Base-by-base conservation (phyloP, 2,113 vertebrate species). In the Neolamprologus kungweensis region DNA sequence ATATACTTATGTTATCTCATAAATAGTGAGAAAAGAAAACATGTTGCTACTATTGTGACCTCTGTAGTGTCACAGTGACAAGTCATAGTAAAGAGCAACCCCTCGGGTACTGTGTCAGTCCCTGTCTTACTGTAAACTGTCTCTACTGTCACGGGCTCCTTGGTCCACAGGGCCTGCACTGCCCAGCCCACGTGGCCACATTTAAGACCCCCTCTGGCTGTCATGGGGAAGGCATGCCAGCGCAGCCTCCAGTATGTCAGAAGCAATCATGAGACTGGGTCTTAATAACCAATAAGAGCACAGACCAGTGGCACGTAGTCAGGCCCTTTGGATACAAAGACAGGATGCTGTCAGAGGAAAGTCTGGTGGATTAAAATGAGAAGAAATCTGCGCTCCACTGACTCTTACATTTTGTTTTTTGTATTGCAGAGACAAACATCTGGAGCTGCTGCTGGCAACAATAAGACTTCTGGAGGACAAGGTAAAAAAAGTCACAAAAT, bases 381-480 rank as follows among this genome's bases (percentile, higher is more conserved):
- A 78, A 78, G 23, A n/a, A 31, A 78, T 78, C 73, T 51, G 12
- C 9, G 3, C 31, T 26, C 5, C 35, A 19, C 23, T 51, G 40
- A 86, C 11, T 19, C 12, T 51, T 47, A 13, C 21, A 3, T 80
- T 80, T 63, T 87, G 6, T 87, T 51, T 86, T 86, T 81, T 86
- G 23, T 42, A 3, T 91, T 92, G 71, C 95, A 99, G 98, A 97
- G 97, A 97, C 98, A 98, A 97, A 97, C 96, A 95, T 94, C 97
- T 14, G 97, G 97, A 88, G 96, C 97, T 91, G 91, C 97, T 92
- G 97, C 97, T 80, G 97, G 97, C 80, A 98, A 98, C 96, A 98
- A 97, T 93, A 98, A 99, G 96, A 96, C 97, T 9, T 92, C 98
- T 92, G 97, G 96, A 73, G 97, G 94, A 92, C 98, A 98, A 88